phyloP scores from a whole-genome alignment of 2,888 invertebrate genomes.

The Drosophila greeni region DNA sequence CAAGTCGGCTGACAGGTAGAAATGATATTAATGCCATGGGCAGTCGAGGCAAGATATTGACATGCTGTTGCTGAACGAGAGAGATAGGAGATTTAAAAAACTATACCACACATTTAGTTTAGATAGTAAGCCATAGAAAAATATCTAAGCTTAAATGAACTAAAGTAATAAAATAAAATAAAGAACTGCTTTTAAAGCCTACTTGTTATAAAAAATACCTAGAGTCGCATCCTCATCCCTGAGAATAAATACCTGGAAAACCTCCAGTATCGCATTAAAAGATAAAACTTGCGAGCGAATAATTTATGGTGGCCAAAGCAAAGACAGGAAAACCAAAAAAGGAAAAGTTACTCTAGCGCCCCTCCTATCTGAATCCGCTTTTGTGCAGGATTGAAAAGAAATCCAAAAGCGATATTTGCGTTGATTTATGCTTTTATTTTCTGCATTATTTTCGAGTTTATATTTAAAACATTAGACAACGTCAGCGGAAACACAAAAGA shows the following conservation, averaged over 20 bases:
- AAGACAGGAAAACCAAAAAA: slow-evolving; percentile 18
- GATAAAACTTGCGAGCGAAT: slow-evolving; percentile 56
- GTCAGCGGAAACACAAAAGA: slow-evolving; percentile 33
- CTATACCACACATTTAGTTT: too few relatives aligned
- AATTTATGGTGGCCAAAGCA: slow-evolving; percentile 37
- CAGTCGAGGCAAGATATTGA: slow-evolving; percentile 4
- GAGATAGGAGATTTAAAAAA: too few relatives aligned
- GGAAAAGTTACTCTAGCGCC: slow-evolving; percentile 18
- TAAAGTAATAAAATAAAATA: too few relatives aligned
- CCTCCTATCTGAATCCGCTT: slow-evolving; percentile 15
- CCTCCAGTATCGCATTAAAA: slow-evolving; percentile 62
- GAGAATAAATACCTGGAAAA: slow-evolving; percentile 1
- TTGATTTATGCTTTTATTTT: slow-evolving; percentile 69
- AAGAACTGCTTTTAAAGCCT: background rate
- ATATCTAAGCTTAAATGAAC: too few relatives aligned
- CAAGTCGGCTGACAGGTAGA: slow-evolving; percentile 7
- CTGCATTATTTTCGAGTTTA: slow-evolving; percentile 68
- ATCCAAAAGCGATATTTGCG: slow-evolving; percentile 64
- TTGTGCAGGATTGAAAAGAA: slow-evolving; percentile 65
- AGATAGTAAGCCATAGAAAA: too few relatives aligned
- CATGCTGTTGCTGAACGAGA: too few relatives aligned
- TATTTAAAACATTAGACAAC: slow-evolving; percentile 69
- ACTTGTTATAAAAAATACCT: too few relatives aligned
- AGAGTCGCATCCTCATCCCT: background rate
- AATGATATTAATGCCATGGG: slow-evolving; percentile 8